phyloP scores from a whole-genome alignment of 2,888 invertebrate species.

The Camponotus fellah region DNA sequence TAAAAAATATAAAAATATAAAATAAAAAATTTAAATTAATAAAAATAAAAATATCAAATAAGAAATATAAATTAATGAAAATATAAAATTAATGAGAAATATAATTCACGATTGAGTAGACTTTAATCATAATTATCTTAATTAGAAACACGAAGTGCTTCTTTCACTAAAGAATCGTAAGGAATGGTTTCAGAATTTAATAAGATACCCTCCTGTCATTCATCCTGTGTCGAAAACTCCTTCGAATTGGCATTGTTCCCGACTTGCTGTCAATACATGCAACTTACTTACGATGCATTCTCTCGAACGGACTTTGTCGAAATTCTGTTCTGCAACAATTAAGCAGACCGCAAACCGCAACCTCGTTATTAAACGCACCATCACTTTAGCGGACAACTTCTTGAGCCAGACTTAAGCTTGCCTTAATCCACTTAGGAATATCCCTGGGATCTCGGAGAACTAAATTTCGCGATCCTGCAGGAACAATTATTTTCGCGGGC shows the following conservation, averaged over 20 bases:
- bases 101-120: not conserved
- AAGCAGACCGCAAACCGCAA: slow-evolving; percentile 18
- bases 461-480: not conserved
- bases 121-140: not conserved
- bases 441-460: not conserved
- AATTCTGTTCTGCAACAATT: slow-evolving; percentile 40
- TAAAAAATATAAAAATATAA: no score
- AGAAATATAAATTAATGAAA: no score
- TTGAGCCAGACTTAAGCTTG: slow-evolving; percentile 44
- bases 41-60: no score
- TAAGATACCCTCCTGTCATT: not conserved
- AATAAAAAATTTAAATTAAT: no score
- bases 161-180: not conserved
- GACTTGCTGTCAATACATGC: not conserved
- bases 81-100: not conserved
- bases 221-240: not conserved
- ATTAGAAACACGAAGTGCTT: not conserved
- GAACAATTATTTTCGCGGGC: slow-evolving; percentile 15
- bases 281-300: not conserved
- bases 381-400: slow-evolving; percentile 30
- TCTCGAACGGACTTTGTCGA: not conserved
- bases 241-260: not conserved
- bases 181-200: not conserved
- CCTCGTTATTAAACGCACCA: slow-evolving; percentile 48
- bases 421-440: slow-evolving; percentile 44